Conservation (phyloP, 2,797 vertebrate species). For the Rhynchotus rufescens region DNA sequence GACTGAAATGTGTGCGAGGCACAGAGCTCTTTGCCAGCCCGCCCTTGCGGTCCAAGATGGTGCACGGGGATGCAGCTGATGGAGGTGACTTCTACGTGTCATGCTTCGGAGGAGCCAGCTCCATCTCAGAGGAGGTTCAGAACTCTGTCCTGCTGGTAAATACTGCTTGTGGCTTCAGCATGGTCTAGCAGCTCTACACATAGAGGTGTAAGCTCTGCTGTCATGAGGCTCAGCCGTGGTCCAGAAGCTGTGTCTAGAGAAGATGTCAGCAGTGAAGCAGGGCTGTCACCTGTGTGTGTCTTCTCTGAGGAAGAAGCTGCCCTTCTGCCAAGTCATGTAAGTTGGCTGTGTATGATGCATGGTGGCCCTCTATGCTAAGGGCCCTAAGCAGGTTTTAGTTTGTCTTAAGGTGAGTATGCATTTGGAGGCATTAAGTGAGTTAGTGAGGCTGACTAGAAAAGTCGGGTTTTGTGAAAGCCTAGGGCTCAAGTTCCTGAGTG, state of each 20-base stretch:
- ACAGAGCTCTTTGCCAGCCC: neutral
- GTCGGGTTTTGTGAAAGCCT: neutral
- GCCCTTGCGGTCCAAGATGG: neutral
- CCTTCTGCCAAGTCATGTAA: conserved; percentile 81
- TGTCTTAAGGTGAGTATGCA: fast-evolving
- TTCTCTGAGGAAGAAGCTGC: conserved; percentile 83
- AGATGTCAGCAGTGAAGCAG: conserved; percentile 65
- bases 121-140: neutral
- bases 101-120: neutral
- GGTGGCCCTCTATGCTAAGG: neutral
- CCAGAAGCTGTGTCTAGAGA: conserved; percentile 60
- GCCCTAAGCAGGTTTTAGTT: neutral
- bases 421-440: neutral
- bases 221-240: conserved; percentile 73
- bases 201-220: neutral
- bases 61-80: neutral
- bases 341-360: neutral
- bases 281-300: conserved; percentile 76
- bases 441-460: neutral
- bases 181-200: neutral
- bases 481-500: neutral
- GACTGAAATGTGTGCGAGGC: neutral
- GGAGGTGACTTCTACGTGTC: neutral
- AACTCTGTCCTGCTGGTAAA: neutral
- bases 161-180: neutral